A percentile compares a stretch with the other conserved stretches of the same genome.
Conservation (phyloP, 30 jellyfish, hydroid and myxozoan species). For the Hydractinia echinata region DNA sequence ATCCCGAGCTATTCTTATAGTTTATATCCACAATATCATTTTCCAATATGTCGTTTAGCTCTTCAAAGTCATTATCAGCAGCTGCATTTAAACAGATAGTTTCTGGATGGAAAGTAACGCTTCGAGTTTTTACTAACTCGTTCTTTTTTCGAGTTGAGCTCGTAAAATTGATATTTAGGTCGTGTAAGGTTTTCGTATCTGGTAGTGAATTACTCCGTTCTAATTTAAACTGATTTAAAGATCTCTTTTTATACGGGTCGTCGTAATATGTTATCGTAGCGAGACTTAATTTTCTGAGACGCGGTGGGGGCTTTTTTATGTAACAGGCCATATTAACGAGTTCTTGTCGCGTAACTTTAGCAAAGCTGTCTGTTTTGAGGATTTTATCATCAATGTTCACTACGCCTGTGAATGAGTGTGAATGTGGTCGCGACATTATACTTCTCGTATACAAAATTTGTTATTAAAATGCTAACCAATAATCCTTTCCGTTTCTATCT, state of each 20-base stretch:
- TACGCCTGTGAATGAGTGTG: too few species aligned
- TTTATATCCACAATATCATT: conserved; percentile 7
- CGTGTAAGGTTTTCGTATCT: conserved; percentile 1
- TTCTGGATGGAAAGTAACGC: conserved; percentile 3
- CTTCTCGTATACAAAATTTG: too few species aligned
- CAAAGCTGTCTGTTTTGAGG: too few species aligned
- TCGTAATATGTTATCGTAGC: not conserved
- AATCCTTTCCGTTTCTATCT: too few species aligned
- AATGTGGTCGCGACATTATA: too few species aligned
- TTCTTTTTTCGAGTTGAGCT: not conserved
- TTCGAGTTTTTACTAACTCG: not conserved
- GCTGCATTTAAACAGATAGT: conserved; percentile 14
- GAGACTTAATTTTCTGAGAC: not conserved
- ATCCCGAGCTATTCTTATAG: not conserved
- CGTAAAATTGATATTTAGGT: not conserved
- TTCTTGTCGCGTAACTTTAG: too few species aligned
- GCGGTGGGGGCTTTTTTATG: not conserved
- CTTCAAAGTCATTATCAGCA: conserved; percentile 13
- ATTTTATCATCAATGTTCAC: too few species aligned
- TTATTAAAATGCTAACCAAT: too few species aligned
- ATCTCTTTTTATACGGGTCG: not conserved
- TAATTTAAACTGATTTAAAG: not conserved
- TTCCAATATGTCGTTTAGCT: not conserved
- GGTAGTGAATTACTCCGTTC: conserved; percentile 7
- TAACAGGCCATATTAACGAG: not conserved